Conservation (phyloP, 1,140 invertebrate species). For the Solenopsis invicta region DNA sequence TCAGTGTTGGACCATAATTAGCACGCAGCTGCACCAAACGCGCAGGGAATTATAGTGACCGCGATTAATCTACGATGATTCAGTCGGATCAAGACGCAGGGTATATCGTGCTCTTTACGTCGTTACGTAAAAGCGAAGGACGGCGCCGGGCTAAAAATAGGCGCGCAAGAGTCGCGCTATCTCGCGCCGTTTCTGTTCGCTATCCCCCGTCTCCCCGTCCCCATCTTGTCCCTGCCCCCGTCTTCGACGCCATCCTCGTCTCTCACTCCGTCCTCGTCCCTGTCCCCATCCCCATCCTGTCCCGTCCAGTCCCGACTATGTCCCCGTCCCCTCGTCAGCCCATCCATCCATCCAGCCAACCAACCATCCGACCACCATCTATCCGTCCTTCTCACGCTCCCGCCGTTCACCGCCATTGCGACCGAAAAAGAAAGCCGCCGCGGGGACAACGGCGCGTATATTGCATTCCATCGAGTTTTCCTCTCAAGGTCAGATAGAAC, state of each 20-base stretch:
- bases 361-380: background rate
- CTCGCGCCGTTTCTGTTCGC: constrained; percentile 74
- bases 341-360: background rate
- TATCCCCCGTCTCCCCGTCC: constrained; percentile 29
- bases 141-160: constrained; percentile 83
- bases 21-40: background rate
- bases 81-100: constrained; percentile 30
- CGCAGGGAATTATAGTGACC: too few relatives aligned
- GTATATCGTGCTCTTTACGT: constrained; percentile 67
- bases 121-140: constrained; percentile 82
- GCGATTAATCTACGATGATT: constrained; percentile 23
- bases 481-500: constrained; percentile 57
- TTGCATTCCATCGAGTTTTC: constrained; percentile 52
- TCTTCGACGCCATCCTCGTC: constrained; percentile 1
- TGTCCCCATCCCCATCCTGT: constrained; percentile 18
- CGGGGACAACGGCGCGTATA: background rate
- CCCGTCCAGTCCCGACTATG: background rate
- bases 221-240: background rate
- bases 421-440: constrained; percentile 22
- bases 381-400: constrained; percentile 30
- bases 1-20: constrained; percentile 6
- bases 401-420: background rate
- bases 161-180: constrained; percentile 70
- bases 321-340: constrained; percentile 19
- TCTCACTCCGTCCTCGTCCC: background rate